phyloP scores from a whole-genome alignment of 2,888 invertebrate species.

The Lasioglossum zephyrum region DNA sequence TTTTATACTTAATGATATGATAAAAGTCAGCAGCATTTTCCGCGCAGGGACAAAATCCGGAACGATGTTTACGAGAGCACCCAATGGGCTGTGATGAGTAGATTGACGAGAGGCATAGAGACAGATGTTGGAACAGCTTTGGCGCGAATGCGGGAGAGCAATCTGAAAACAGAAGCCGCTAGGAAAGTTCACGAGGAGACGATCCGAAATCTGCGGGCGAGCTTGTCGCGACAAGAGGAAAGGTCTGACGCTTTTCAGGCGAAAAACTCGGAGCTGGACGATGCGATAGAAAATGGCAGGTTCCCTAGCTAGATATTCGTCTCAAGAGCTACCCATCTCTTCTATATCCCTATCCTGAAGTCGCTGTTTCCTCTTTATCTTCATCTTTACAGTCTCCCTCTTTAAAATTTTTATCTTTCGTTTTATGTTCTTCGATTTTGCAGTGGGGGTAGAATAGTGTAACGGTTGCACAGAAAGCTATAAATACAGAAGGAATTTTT shows the following conservation, averaged over 20 bases:
- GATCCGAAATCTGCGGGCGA: conserved; percentile 36
- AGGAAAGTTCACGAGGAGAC: conserved; percentile 50
- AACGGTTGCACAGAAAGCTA: background rate
- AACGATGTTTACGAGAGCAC: conserved; percentile 68
- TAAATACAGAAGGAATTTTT: background rate
- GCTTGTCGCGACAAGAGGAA: conserved; percentile 35
- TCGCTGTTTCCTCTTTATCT: background rate
- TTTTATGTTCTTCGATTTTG: background rate
- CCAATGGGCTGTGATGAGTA: conserved; percentile 74
- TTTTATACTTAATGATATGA: background rate
- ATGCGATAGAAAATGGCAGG: conserved; percentile 59
- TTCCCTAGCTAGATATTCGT: conserved; percentile 27
- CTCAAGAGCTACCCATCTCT: conserved; percentile 17
- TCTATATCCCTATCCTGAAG: conserved; percentile 3
- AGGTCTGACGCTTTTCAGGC: conserved; percentile 43
- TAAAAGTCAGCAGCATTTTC: conserved; percentile 29
- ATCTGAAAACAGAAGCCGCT: conserved; percentile 42
- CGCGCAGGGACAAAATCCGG: conserved; percentile 55
- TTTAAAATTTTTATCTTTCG: background rate
- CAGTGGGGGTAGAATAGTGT: background rate
- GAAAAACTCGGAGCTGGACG: conserved; percentile 31
- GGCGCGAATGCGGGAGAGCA: conserved; percentile 47
- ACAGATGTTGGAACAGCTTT: conserved; percentile 60
- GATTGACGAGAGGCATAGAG: conserved; percentile 62
- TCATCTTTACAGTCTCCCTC: background rate